Evolutionary conservation across 1,140 invertebrate species (phyloP).

Genomic region (Aphis craccivora): DNA sequence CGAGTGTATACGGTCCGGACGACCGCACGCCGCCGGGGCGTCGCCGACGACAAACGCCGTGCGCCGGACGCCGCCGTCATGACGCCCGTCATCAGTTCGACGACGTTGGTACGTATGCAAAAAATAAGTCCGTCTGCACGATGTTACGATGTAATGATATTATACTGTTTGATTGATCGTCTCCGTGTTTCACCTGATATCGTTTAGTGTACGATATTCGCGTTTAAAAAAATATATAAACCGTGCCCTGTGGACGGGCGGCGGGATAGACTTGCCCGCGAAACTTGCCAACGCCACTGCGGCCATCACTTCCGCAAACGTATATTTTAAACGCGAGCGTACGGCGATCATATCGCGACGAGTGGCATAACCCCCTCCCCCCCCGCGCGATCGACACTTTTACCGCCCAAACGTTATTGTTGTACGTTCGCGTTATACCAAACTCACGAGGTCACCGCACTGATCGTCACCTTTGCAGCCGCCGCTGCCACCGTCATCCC

Average conservation of each 20-base stretch:
- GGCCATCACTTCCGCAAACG: neutral
- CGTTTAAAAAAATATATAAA: no score
- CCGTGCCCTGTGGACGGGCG: no score
- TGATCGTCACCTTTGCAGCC: neutral
- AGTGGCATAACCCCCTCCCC: neutral
- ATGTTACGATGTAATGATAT: no score
- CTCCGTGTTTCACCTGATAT: no score
- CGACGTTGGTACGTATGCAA: slow-evolving; percentile 30
- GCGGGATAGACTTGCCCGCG: neutral
- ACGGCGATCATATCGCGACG: no score
- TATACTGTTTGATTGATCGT: no score
- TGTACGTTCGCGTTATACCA: neutral
- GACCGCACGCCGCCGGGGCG: neutral
- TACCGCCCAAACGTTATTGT: neutral
- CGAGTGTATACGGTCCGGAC: neutral
- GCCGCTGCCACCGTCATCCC: neutral
- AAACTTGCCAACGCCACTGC: neutral
- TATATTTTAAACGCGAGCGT: neutral
- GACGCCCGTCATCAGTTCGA: slow-evolving; percentile 41
- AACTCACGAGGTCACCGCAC: neutral
- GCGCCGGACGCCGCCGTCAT: slow-evolving; percentile 8
- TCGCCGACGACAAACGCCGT: neutral
- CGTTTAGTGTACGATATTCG: no score
- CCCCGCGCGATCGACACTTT: neutral
- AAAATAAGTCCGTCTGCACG: neutral